Evolutionary conservation across 2,113 vertebrate genomes (phyloP).

Genomic region (Brachionichthys hirsutus): DNA sequence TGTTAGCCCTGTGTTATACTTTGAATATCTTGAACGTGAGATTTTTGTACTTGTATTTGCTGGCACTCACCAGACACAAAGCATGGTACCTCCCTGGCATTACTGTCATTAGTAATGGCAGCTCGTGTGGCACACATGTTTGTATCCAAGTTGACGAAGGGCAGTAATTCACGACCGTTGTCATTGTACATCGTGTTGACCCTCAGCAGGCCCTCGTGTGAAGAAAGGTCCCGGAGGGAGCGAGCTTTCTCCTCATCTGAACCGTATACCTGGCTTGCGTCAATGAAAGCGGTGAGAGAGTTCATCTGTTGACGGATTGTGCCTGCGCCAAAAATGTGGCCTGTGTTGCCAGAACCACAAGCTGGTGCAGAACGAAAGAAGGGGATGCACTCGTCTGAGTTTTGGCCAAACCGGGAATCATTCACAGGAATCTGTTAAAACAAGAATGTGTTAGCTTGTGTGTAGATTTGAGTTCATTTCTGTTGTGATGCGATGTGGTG

Average conservation of each 20-base stretch:
- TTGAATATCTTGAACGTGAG: not conserved
- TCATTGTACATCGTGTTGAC: slow-evolving; percentile 66
- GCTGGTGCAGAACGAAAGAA: slow-evolving; percentile 80
- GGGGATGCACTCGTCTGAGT: slow-evolving; percentile 76
- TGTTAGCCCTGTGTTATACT: not conserved
- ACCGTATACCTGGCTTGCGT: slow-evolving; percentile 74
- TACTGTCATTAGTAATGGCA: slow-evolving; percentile 32
- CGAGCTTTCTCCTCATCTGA: slow-evolving; percentile 53
- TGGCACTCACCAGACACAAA: slow-evolving; percentile 71
- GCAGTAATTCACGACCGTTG: slow-evolving; percentile 67
- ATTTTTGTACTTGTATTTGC: too few species aligned
- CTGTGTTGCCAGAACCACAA: slow-evolving; percentile 63
- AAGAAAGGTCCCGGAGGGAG: slow-evolving; percentile 54
- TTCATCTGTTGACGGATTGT: slow-evolving; percentile 77
- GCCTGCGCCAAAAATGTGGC: slow-evolving; percentile 40
- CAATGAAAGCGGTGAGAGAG: slow-evolving; percentile 72
- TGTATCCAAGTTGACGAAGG: slow-evolving; percentile 46
- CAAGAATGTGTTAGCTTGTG: not conserved
- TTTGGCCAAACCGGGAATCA: slow-evolving; percentile 69
- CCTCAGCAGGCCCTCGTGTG: slow-evolving; percentile 64
- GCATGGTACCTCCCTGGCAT: slow-evolving; percentile 67
- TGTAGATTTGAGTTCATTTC: not conserved
- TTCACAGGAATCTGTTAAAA: slow-evolving; percentile 77
- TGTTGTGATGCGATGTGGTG: not conserved
- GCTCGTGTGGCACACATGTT: slow-evolving; percentile 64